Evolutionary conservation across 2,797 vertebrate genomes (phyloP), one percentile per base, ranked within the genome.

Genomic region (Buphagus erythrorhynchus): DNA sequence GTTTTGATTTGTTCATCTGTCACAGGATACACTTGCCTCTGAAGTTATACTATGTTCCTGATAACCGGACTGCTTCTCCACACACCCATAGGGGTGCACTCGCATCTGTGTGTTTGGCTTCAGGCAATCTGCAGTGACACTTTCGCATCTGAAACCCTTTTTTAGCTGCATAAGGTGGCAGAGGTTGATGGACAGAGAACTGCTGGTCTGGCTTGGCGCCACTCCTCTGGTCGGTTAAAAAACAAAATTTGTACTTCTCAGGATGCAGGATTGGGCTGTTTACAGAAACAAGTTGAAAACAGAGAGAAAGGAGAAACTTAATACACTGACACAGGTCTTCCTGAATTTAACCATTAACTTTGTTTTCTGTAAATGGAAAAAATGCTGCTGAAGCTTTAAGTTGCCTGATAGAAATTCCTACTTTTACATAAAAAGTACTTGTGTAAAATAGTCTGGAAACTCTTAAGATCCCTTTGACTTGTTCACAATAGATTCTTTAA

Each of bases 11-110:
- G 4, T 62, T 90, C 91, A 90, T 76, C 91, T 78, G 85, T 35
- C 85, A 24, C 35, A 6, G 77, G 48, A 73, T 69, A 69, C 79
- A 93, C 82, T 75, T 94, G 89, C 73, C 69, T 36, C 55, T 58
- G 54, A 63, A 61, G 58, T 38, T 40, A 21, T 1, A 0, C 10
- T 6, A n/a, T 2, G 3, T 14, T 79, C 52, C 59, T 45, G 35
- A 6, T 5, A 16, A 49, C 20, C 4, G 3, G 55, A 55, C 35
- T 59, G 59, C 43, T 59, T 22, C 9, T 36, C 28, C 4, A 0
- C 13, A 52, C 58, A 24, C 46, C n/a, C 51, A 38, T 38, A 26
- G 65, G 42, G 38, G 9, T 5, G 21, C 12, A 3, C 52, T 55
- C 74, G 51, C 59, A 38, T 13, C 54, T n/a, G n/a, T 10, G n/a